phyloP scores from a whole-genome alignment of 92 coral and sea anemone genomes.

The Parazoanthus darwini region DNA sequence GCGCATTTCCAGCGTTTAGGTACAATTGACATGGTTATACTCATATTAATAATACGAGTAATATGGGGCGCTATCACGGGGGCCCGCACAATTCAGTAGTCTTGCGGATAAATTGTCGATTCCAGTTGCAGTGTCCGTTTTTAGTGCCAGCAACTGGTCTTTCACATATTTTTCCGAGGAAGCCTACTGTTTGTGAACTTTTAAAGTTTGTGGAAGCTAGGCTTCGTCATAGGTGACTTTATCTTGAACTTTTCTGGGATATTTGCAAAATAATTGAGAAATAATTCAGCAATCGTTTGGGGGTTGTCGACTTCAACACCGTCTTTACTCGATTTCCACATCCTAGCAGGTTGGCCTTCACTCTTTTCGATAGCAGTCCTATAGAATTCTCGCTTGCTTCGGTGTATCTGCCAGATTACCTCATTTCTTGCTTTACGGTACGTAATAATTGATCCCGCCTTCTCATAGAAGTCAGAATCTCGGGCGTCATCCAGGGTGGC shows the following conservation, averaged over 20 bases:
- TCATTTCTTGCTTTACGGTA: conserved; percentile 33
- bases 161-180: conserved; percentile 23
- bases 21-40: conserved; percentile 11
- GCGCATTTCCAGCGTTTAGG: conserved; percentile 46
- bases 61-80: conserved; percentile 31
- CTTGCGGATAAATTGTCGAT: conserved; percentile 38
- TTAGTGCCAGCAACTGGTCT: conserved; percentile 20
- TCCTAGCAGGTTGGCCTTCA: conserved; percentile 16
- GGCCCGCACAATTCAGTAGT: conserved; percentile 36
- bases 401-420: conserved; percentile 30
- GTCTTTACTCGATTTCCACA: conserved; percentile 34
- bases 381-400: conserved; percentile 37
- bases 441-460: conserved; percentile 9
- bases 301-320: conserved; percentile 32
- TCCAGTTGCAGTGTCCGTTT: conserved; percentile 26
- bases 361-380: neutral
- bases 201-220: conserved; percentile 14
- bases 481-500: no score
- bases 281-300: conserved; percentile 36
- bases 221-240: conserved; percentile 1
- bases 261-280: conserved; percentile 26
- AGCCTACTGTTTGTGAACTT: conserved; percentile 11
- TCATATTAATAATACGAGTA: conserved; percentile 38
- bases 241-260: neutral
- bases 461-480: conserved; percentile 13